Evolutionary conservation across 2,888 invertebrate species (phyloP).

Genomic region (Phengaris arion): DNA sequence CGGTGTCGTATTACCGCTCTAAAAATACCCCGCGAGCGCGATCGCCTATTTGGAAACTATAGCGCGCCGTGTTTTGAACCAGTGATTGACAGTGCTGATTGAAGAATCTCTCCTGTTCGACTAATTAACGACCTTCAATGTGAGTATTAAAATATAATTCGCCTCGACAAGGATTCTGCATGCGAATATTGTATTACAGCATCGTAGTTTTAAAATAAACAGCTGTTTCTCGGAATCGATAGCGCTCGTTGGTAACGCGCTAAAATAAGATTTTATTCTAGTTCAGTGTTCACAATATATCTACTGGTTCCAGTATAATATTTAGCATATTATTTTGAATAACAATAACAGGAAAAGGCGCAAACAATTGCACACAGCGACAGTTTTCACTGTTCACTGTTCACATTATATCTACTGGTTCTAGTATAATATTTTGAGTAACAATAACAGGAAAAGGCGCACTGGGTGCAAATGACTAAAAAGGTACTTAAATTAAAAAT

Average conservation of each 20-base stretch:
- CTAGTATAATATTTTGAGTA: not conserved
- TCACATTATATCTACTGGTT: slow-evolving; percentile 12
- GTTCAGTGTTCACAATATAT: slow-evolving; percentile 42
- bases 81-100: slow-evolving; percentile 79
- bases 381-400: too few species aligned
- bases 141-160: slow-evolving; percentile 57
- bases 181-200: slow-evolving; percentile 56
- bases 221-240: slow-evolving; percentile 71
- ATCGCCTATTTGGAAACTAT: slow-evolving; percentile 77
- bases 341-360: not conserved
- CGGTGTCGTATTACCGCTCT: slow-evolving; percentile 78
- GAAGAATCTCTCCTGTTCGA: slow-evolving; percentile 62
- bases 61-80: slow-evolving; percentile 76
- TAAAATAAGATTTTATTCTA: slow-evolving; percentile 64
- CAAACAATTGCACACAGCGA: too few species aligned
- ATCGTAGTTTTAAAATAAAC: slow-evolving; percentile 72
- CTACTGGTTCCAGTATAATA: not conserved
- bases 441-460: not conserved
- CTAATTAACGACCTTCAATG: slow-evolving; percentile 54
- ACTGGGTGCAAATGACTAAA: not conserved
- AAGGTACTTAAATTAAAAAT: not conserved
- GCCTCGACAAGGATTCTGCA: slow-evolving; percentile 41
- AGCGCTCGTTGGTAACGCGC: slow-evolving; percentile 58
- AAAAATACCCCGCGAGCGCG: slow-evolving; percentile 75
- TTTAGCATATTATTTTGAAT: too few species aligned